Base-by-base conservation (phyloP, 2,888 invertebrate species). In the Patella caerulea region DNA sequence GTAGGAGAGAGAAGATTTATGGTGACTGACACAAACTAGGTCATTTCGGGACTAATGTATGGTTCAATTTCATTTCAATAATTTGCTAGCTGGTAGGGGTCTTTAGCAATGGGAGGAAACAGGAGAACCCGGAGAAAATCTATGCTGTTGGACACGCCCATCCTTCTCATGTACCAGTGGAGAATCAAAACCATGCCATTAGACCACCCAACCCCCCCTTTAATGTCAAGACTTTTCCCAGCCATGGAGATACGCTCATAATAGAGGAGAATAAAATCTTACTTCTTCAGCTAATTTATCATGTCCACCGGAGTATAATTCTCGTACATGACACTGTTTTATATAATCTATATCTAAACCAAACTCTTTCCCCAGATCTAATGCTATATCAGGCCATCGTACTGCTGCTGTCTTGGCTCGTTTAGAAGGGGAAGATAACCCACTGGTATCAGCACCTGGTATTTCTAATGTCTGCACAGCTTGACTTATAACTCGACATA, bases 321-420 rank as follows among this genome's bases (percentile, higher is more conserved):
- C 93, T 87, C 93, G 93, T 80, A 96, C 95, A 93, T 97, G 96
- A 91, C 95, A 95, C 75, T 96, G 94, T 83, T 95, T 94, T 70
- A 98, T 92, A 72, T 94, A 93, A 87, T 96, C 96, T 19, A 93
- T 92, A 83, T 96, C 95, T 75, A 97, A 92, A 82, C 94, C 94
- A 96, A 97, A 97, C 75, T 95, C 93, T 52, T 94, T 94, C 0
- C 96, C 95, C 75, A 97, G 91, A 14, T 93, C 93, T 71, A 94
- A 93, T 76, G 96, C 94, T 85, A 94, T 94, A 76, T 94, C 93
- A 92, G 96, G 95, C 95, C 96, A 97, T 56, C 83, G 83, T 34
- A 83, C 83, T n/a, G 85, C 83, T 17, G 83, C 81, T 14, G 78
- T 82, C 45, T 71, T 34, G 73, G 78, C 77, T 72, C 72, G 71